Percentiles rank a stretch among this genome's conserved stretches.
Evolutionary conservation across 2,888 invertebrate genomes (phyloP).

Genomic region (Dryococelus australis): DNA sequence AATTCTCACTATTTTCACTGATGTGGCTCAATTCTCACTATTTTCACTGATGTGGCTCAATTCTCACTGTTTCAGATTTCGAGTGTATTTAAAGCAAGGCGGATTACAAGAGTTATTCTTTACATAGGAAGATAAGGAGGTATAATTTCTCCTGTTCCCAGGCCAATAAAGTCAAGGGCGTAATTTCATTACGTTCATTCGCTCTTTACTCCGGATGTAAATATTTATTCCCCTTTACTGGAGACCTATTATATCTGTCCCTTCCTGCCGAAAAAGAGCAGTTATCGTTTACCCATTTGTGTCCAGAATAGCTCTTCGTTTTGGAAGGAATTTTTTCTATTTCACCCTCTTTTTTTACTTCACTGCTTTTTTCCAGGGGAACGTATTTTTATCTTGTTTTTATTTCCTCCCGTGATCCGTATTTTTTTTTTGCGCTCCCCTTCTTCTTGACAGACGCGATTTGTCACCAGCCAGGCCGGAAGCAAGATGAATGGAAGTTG

Average conservation of each 20-base stretch:
- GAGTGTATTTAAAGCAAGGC: too few relatives aligned
- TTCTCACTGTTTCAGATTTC: too few relatives aligned
- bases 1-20: too few relatives aligned
- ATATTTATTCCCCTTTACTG: background rate
- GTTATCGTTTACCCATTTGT: background rate
- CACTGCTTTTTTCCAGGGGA: background rate
- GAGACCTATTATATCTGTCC: background rate
- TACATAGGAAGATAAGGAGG: too few relatives aligned
- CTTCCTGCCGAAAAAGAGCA: background rate
- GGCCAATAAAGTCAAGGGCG: too few relatives aligned
- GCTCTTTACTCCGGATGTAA: background rate
- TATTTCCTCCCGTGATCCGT: background rate
- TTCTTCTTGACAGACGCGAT: conserved; percentile 19
- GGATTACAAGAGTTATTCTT: too few relatives aligned
- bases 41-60: too few relatives aligned
- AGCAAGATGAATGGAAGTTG: conserved; percentile 21
- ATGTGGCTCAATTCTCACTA: too few relatives aligned
- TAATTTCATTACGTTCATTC: too few relatives aligned
- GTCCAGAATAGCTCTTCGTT: background rate
- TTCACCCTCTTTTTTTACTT: background rate
- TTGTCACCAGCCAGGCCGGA: conserved; percentile 18
- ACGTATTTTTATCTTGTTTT: background rate
- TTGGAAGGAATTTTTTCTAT: background rate
- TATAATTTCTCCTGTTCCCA: too few relatives aligned
- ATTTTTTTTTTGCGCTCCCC: background rate